phyloP scores from a whole-genome alignment of 2,888 invertebrate species.

The Athalia rosae region DNA sequence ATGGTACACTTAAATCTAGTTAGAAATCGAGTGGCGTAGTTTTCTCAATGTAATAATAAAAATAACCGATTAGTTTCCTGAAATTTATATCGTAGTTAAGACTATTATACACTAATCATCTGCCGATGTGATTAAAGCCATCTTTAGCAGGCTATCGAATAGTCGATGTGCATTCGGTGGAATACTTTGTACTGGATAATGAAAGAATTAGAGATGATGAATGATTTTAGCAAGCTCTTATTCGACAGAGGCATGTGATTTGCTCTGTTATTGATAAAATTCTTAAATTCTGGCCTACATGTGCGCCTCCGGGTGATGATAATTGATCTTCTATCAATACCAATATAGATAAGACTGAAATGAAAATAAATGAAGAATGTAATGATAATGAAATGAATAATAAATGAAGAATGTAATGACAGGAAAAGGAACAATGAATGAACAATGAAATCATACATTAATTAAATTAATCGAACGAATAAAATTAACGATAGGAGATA shows the following conservation, averaged over 20 bases:
- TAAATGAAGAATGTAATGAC: neutral
- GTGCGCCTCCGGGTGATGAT: constrained; percentile 34
- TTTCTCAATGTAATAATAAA: neutral
- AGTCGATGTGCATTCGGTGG: constrained; percentile 4
- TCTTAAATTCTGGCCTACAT: constrained; percentile 26
- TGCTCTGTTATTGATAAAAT: constrained; percentile 5
- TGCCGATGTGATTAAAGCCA: neutral
- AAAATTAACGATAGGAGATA: neutral
- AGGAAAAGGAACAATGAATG: neutral
- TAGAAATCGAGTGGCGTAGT: neutral
- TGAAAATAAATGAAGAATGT: constrained; percentile 38
- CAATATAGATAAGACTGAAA: constrained; percentile 40
- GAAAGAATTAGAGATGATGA: constrained; percentile 2
- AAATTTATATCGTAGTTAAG: too few species aligned
- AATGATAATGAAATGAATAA: neutral
- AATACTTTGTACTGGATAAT: constrained; percentile 26
- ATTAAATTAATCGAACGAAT: constrained; percentile 19
- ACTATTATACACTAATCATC: neutral
- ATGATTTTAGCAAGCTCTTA: constrained; percentile 21
- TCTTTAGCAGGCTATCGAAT: neutral
- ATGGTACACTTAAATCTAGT: constrained; percentile 21
- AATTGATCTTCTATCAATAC: constrained; percentile 41
- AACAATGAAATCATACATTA: too few species aligned
- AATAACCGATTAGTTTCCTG: neutral
- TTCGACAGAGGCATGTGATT: constrained; percentile 6